phyloP scores from a whole-genome alignment of 92 coral and sea anemone species.

The Scolanthus callimorphus region DNA sequence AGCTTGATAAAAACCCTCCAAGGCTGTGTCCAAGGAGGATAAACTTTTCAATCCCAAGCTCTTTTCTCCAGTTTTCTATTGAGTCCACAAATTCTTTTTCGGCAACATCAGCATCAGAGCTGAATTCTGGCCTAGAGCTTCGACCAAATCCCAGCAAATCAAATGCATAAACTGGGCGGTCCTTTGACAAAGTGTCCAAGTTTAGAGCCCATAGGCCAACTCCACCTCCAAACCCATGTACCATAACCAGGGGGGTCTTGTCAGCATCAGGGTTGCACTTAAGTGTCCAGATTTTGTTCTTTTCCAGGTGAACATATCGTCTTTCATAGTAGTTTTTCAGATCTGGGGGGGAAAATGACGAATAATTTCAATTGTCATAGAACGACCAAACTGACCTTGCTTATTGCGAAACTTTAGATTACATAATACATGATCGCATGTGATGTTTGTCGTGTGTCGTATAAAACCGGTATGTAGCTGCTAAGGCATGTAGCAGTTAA shows the following conservation, averaged over 20 bases:
- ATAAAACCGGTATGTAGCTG: no score
- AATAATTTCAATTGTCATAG: no score
- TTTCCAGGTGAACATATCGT: constrained; percentile 54
- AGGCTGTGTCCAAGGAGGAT: constrained; percentile 90
- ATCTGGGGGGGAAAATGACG: no score
- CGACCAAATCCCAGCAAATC: constrained; percentile 95
- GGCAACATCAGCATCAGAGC: constrained; percentile 55
- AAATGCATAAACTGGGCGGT: constrained; percentile 75
- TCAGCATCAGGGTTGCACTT: constrained; percentile 67
- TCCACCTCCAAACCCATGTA: constrained; percentile 98
- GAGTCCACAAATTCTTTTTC: constrained; percentile 78
- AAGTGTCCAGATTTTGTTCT: constrained; percentile 71
- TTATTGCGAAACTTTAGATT: no score
- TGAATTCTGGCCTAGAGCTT: constrained; percentile 84
- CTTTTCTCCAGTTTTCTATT: constrained; percentile 79
- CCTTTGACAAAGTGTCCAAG: constrained; percentile 69
- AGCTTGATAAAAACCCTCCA: constrained; percentile 88
- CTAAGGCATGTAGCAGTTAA: no score
- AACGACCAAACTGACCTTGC: no score
- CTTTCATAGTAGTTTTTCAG: constrained; percentile 59
- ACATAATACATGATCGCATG: no score
- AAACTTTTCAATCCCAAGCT: constrained; percentile 82
- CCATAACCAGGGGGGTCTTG: constrained; percentile 73
- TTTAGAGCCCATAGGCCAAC: constrained; percentile 89
- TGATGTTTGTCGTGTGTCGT: no score